Conservation (phyloP, 2,113 vertebrate species). For the Dipodomys ordii region DNA sequence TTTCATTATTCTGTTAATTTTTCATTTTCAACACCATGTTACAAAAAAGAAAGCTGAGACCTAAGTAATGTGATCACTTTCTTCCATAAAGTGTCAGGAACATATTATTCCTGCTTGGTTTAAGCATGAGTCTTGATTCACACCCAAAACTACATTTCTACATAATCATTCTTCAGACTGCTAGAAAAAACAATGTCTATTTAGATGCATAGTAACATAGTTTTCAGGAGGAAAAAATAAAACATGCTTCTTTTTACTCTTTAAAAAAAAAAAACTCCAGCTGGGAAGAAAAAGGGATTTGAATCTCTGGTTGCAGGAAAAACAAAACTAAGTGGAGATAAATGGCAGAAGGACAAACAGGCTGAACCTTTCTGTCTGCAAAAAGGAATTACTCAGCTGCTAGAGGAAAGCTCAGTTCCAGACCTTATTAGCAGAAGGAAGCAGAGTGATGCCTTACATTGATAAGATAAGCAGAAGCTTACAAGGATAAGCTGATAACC, state of each 20-base stretch:
- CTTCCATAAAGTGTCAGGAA: background rate
- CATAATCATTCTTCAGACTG: background rate
- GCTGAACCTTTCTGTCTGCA: conserved; percentile 73
- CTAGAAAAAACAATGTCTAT: background rate
- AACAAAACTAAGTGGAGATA: conserved; percentile 17
- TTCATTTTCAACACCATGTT: conserved; percentile 28
- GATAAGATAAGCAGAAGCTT: conserved; percentile 79
- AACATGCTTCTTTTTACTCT: background rate
- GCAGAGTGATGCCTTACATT: conserved; percentile 74
- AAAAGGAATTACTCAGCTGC: conserved; percentile 55
- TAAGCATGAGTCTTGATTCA: background rate
- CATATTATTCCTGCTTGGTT: background rate
- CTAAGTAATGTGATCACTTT: background rate
- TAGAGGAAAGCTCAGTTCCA: conserved; percentile 66
- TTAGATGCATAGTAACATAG: background rate
- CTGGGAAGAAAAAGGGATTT: background rate
- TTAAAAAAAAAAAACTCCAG: conserved; percentile 1
- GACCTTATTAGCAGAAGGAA: conserved; percentile 81
- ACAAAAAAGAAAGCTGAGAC: background rate
- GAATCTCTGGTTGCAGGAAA: background rate
- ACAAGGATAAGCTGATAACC: conserved; percentile 74
- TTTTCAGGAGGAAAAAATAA: background rate
- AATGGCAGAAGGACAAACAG: background rate
- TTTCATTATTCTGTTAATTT: background rate
- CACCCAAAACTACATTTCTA: background rate